These are phyloP conservation scores for Xylocopa sonorina DNA, from an alignment of 1,140 invertebrate genomes.

Conservation along the genomic window DNA sequence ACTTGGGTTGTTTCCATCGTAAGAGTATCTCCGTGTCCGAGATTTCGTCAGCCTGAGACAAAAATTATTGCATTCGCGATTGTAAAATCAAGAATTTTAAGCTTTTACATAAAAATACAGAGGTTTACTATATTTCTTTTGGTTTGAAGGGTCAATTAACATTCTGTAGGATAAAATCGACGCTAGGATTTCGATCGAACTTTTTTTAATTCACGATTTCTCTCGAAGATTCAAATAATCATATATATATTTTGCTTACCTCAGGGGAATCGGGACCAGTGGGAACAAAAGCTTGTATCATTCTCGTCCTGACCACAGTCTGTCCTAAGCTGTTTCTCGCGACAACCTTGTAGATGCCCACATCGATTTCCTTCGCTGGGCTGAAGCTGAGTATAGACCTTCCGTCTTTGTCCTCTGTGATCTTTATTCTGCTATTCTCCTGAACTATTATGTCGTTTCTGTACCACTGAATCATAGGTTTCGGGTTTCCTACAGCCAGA, in stretches of 20 bases:
- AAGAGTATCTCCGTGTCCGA: constrained; percentile 94
- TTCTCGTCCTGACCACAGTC: constrained; percentile 87
- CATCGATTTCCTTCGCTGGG: constrained; percentile 89
- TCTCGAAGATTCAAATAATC: too few relatives aligned
- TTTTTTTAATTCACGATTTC: too few relatives aligned
- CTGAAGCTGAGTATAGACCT: constrained; percentile 90
- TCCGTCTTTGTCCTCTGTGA: constrained; percentile 89
- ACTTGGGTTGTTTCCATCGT: constrained; percentile 93
- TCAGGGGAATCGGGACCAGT: constrained; percentile 94
- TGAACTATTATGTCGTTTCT: constrained; percentile 94
- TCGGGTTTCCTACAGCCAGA: constrained; percentile 93
- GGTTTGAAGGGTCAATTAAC: too few relatives aligned
- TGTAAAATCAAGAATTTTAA: too few relatives aligned
- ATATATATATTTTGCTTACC: constrained; percentile 71
- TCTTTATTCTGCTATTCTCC: constrained; percentile 90
- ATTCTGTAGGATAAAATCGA: too few relatives aligned
- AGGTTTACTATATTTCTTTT: too few relatives aligned
- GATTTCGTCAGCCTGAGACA: constrained; percentile 82
- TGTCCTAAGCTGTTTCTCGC: constrained; percentile 93
- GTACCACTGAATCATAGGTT: constrained; percentile 97
- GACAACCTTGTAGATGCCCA: constrained; percentile 97
- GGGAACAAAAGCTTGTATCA: constrained; percentile 89
- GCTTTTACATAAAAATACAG: too few relatives aligned
- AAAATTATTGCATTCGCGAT: too few relatives aligned
- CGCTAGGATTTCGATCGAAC: too few relatives aligned